Evolutionary conservation across 2,797 vertebrate species (phyloP).

Genomic region (Tragopan temminckii): DNA sequence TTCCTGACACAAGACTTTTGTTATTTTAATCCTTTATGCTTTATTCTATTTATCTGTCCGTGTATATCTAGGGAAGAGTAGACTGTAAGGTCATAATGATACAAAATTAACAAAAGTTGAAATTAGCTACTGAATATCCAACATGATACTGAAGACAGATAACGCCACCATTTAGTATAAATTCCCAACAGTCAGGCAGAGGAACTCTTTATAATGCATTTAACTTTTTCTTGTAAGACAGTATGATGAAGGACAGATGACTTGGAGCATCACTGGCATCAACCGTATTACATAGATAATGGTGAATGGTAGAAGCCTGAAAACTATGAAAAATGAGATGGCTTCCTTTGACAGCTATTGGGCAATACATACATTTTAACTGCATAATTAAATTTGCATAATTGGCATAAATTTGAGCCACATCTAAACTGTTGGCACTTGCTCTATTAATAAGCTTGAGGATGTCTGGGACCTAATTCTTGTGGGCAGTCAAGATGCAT

Average conservation of each 20-base stretch:
- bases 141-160: not conserved
- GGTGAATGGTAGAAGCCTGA: not conserved
- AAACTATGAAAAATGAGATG: not conserved
- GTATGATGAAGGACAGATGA: not conserved
- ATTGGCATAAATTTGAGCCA: not conserved
- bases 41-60: not conserved
- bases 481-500: not conserved
- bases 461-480: not conserved
- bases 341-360: not conserved
- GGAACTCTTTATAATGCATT: not conserved
- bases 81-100: not conserved
- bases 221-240: not conserved
- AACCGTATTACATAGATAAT: not conserved
- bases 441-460: not conserved
- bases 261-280: not conserved
- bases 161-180: not conserved
- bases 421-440: not conserved
- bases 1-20: not conserved
- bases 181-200: not conserved
- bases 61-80: conserved; percentile 8
- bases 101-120: conserved; percentile 15
- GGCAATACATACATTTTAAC: not conserved
- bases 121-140: not conserved
- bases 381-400: too few species aligned
- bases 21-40: conserved; percentile 5